phyloP scores from a whole-genome alignment of 2,888 invertebrate species.

The Eumerus sabulonum region DNA sequence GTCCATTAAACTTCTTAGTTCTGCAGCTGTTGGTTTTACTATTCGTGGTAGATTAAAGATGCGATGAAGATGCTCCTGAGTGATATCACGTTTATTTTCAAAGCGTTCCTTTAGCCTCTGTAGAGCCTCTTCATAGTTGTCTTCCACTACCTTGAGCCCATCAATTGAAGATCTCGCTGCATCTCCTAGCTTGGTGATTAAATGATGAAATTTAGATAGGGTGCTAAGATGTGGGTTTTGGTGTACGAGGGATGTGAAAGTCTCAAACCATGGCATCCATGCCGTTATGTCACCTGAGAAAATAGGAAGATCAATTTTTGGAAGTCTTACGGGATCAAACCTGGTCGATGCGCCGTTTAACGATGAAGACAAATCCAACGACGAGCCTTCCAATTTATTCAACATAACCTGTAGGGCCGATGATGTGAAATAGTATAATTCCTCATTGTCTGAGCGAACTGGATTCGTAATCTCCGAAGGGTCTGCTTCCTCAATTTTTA shows the following conservation, averaged over 20 bases:
- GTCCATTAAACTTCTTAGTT: too few relatives aligned
- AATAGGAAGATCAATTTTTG: conserved; percentile 41
- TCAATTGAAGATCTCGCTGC: conserved; percentile 37
- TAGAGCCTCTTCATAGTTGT: conserved; percentile 43
- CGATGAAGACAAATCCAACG: conserved; percentile 26
- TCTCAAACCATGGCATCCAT: conserved; percentile 48
- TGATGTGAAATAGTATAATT: background rate
- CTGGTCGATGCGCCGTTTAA: conserved; percentile 40
- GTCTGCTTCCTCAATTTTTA: conserved; percentile 44
- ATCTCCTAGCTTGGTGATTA: conserved; percentile 29
- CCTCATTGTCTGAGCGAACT: conserved; percentile 24
- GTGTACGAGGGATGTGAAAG: conserved; percentile 24
- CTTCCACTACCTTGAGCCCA: conserved; percentile 45
- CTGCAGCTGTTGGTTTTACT: too few relatives aligned
- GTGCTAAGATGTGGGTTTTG: conserved; percentile 16
- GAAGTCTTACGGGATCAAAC: conserved; percentile 39
- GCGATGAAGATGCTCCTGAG: conserved; percentile 30
- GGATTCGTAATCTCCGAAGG: conserved; percentile 10
- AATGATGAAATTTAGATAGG: conserved; percentile 45
- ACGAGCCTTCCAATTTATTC: too few relatives aligned
- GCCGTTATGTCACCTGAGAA: conserved; percentile 41
- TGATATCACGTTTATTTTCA: conserved; percentile 43
- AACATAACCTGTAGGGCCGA: conserved; percentile 10
- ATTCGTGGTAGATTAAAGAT: conserved; percentile 28
- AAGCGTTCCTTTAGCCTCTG: conserved; percentile 31